A percentile compares a stretch with the other conserved stretches of the same genome.
These are phyloP conservation scores for Carposina sasakii DNA, from an alignment of 1,140 invertebrate species.

Conservation along the genomic window DNA sequence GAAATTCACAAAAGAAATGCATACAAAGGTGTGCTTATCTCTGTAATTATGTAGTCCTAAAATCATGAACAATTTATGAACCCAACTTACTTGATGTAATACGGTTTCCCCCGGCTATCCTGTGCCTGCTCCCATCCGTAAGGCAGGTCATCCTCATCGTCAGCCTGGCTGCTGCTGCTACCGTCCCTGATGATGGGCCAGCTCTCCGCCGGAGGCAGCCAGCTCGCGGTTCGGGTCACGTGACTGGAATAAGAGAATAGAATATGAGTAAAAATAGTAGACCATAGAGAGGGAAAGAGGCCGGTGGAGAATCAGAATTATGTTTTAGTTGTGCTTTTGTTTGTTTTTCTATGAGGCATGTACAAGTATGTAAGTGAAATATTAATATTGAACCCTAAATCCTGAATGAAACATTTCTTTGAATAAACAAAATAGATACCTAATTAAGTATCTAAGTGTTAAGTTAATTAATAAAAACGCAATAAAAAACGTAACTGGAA, in stretches of 20 bases:
- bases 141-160: conserved; percentile 74
- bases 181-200: conserved; percentile 70
- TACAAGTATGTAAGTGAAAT: background rate
- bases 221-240: conserved; percentile 84
- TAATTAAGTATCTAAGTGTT: background rate
- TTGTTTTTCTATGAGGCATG: no score
- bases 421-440: no score
- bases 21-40: no score
- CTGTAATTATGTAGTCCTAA: no score
- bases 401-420: no score
- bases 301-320: background rate
- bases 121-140: conserved; percentile 92
- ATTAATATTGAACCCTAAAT: no score
- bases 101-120: conserved; percentile 84
- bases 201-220: conserved; percentile 87
- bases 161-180: conserved; percentile 59
- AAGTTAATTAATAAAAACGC: background rate
- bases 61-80: no score
- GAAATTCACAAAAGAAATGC: no score
- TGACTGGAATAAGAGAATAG: conserved; percentile 75
- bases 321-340: background rate
- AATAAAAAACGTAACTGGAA: background rate
- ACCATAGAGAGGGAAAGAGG: background rate
- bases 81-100: conserved; percentile 89
- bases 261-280: conserved; percentile 1